Evolutionary conservation across 2,888 invertebrate species (phyloP).

Genomic region (Candidula unifasciata): DNA sequence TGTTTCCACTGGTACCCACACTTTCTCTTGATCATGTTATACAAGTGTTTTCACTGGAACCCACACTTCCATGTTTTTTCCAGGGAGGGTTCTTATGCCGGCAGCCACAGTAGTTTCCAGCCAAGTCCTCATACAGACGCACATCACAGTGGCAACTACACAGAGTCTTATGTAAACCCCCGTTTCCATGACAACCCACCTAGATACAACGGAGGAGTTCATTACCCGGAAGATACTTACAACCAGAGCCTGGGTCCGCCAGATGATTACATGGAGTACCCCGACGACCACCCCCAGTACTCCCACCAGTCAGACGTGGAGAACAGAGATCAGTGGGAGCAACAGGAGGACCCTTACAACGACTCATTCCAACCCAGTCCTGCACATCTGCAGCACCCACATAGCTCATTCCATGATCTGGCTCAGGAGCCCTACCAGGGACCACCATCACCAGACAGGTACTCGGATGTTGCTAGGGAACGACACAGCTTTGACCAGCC

Average conservation of each 20-base stretch:
- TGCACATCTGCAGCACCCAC: slow-evolving; percentile 9
- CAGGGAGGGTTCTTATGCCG: slow-evolving; percentile 54
- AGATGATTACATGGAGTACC: slow-evolving; percentile 45
- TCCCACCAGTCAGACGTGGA: slow-evolving; percentile 16
- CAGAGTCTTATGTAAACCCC: slow-evolving; percentile 44
- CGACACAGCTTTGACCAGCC: slow-evolving; percentile 32
- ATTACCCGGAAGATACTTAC: slow-evolving; percentile 57
- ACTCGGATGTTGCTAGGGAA: slow-evolving; percentile 47
- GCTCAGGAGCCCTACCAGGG: slow-evolving; percentile 52
- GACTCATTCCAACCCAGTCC: slow-evolving; percentile 36
- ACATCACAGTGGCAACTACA: slow-evolving; percentile 48
- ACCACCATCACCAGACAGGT: slow-evolving; percentile 41
- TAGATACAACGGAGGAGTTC: slow-evolving; percentile 53
- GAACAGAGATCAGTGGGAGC: slow-evolving; percentile 27
- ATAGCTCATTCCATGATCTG: slow-evolving; percentile 41
- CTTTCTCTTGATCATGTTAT: too few species aligned
- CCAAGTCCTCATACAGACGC: slow-evolving; percentile 37
- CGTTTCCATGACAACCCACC: slow-evolving; percentile 37
- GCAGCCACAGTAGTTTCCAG: slow-evolving; percentile 54
- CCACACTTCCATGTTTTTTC: background rate
- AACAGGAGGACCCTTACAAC: slow-evolving; percentile 34
- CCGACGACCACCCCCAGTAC: slow-evolving; percentile 34
- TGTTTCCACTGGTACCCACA: too few species aligned
- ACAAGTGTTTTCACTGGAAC: too few species aligned
- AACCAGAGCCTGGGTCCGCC: slow-evolving; percentile 37